phyloP scores from a whole-genome alignment of 2,888 invertebrate genomes.

The Platycheirus rosarum region DNA sequence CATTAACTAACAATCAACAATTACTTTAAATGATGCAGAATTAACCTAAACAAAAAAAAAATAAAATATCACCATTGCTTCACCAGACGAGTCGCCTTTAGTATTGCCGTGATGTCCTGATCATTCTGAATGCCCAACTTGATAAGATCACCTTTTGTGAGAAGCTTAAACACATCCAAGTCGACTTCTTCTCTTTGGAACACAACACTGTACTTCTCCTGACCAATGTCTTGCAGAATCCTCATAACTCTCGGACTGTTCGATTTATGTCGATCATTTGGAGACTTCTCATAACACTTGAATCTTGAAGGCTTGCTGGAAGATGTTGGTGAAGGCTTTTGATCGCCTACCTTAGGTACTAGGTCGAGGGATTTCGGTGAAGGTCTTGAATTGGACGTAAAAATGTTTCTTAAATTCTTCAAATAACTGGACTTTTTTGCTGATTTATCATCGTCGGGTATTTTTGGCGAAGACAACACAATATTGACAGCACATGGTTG shows the following conservation, averaged over 20 bases:
- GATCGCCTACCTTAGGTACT: background rate
- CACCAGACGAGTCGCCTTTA: conserved; percentile 30
- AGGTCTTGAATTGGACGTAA: conserved; percentile 37
- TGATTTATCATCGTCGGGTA: conserved; percentile 9
- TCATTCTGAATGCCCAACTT: conserved; percentile 50
- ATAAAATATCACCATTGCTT: conserved; percentile 27
- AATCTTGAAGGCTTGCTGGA: conserved; percentile 35
- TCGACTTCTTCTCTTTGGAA: conserved; percentile 64
- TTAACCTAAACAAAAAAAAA: too few species aligned
- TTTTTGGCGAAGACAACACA: conserved; percentile 26
- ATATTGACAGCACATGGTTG: conserved; percentile 31
- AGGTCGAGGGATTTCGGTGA: conserved; percentile 43
- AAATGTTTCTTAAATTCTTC: conserved; percentile 43
- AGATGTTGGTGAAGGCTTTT: background rate
- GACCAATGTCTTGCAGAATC: conserved; percentile 54
- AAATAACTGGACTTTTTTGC: conserved; percentile 46
- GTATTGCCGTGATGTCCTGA: conserved; percentile 38
- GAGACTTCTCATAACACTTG: conserved; percentile 32
- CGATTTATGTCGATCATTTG: conserved; percentile 8
- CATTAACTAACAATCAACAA: too few species aligned
- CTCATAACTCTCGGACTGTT: conserved; percentile 45
- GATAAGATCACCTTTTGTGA: conserved; percentile 49
- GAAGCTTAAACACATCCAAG: conserved; percentile 59
- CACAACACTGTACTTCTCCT: conserved; percentile 53
- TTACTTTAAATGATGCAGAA: too few species aligned